phyloP scores from a whole-genome alignment of 37 sponge, comb jelly and placozoan genomes.

The Dysidea cf. avara region DNA sequence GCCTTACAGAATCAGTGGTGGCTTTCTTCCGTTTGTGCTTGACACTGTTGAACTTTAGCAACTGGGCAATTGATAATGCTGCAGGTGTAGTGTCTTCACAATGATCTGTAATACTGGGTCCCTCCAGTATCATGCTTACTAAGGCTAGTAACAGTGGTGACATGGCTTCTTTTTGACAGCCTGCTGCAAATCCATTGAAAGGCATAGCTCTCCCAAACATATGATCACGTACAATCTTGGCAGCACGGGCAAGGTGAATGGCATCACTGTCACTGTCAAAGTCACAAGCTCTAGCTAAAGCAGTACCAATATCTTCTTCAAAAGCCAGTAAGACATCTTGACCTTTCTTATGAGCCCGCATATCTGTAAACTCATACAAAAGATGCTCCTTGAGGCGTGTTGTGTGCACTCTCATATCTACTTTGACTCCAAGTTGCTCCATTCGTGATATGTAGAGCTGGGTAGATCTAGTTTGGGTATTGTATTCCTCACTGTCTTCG shows the following conservation, averaged over 20 bases:
- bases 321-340: conserved; percentile 21
- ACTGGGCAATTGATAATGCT: too few relatives aligned
- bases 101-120: background rate
- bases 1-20: background rate
- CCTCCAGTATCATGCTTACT: conserved; percentile 14
- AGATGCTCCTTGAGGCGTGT: conserved; percentile 20
- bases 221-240: background rate
- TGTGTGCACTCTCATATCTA: conserved; percentile 8
- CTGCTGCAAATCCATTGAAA: background rate
- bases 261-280: too few relatives aligned
- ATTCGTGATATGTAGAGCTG: conserved; percentile 10
- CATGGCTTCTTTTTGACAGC: conserved; percentile 35
- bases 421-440: too few relatives aligned
- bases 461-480: background rate
- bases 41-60: too few relatives aligned
- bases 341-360: conserved; percentile 14
- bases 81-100: background rate
- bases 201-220: background rate
- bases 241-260: conserved; percentile 39
- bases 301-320: conserved; percentile 37
- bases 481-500: background rate
- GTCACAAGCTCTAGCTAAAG: conserved; percentile 31
- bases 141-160: conserved; percentile 13
- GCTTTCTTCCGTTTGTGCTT: conserved; percentile 8
- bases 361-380: conserved; percentile 15